Evolutionary conservation across 2,888 invertebrate species (phyloP).

Genomic region (Rotaria magnacalcarata): DNA sequence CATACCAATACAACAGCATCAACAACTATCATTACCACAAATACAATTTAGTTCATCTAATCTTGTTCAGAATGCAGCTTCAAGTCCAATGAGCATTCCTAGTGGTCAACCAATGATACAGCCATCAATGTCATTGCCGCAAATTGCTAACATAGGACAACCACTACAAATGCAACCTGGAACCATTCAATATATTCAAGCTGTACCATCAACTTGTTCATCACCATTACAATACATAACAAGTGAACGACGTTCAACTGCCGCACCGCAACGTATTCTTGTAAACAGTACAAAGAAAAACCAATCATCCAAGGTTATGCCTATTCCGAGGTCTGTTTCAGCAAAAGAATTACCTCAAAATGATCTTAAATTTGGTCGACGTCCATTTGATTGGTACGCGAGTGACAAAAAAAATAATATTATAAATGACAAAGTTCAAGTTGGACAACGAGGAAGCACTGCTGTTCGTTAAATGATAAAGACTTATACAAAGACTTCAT

Average conservation of each 20-base stretch:
- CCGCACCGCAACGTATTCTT: not conserved
- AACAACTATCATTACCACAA: not conserved
- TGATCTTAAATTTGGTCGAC: conserved; percentile 8
- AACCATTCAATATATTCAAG: not conserved
- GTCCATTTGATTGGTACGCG: not conserved
- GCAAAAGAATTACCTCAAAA: not conserved
- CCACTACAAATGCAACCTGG: not conserved
- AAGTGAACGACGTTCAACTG: not conserved
- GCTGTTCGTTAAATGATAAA: not conserved
- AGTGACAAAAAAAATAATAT: not conserved
- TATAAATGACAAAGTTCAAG: not conserved
- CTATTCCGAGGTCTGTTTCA: not conserved
- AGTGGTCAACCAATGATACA: conserved; percentile 16
- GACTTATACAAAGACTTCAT: not conserved
- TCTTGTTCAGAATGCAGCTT: not conserved
- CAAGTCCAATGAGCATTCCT: not conserved
- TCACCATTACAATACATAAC: conserved; percentile 33
- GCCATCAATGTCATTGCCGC: not conserved
- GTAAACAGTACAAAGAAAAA: conserved; percentile 6
- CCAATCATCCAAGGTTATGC: not conserved
- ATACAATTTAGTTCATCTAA: not conserved
- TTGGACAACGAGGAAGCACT: not conserved
- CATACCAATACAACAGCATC: no score
- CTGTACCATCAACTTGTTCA: not conserved
- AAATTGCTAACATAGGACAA: not conserved